Evolutionary conservation across 2,888 invertebrate genomes (phyloP).

Genomic region (Coelopa pilipes): DNA sequence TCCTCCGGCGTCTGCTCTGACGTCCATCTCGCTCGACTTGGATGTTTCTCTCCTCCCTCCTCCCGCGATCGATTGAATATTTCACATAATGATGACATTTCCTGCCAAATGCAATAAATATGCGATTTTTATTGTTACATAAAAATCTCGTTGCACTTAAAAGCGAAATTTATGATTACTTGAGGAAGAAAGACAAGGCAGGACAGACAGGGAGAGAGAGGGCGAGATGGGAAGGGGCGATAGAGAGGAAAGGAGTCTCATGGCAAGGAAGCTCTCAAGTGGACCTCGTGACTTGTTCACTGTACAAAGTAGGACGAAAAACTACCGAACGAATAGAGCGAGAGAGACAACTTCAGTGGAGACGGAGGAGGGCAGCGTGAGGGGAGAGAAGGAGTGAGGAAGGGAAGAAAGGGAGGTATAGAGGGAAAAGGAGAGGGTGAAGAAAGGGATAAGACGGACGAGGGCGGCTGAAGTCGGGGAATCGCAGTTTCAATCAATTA

Average conservation of each 20-base stretch:
- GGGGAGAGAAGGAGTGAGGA: no score
- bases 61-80: background rate
- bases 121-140: background rate
- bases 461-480: background rate
- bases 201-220: no score
- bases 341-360: no score
- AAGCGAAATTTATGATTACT: constrained; percentile 14
- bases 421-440: background rate
- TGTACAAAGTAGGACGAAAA: constrained; percentile 16
- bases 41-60: no score
- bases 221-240: no score
- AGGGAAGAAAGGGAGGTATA: no score
- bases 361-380: no score
- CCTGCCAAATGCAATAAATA: background rate
- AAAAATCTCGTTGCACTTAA: constrained; percentile 10
- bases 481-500: constrained; percentile 32
- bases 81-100: constrained; percentile 1
- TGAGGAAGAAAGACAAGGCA: no score
- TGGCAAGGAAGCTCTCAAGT: background rate
- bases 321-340: no score
- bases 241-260: background rate
- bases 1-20: no score
- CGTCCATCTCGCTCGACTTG: no score
- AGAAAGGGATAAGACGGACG: background rate
- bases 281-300: constrained; percentile 6